Conservation (phyloP, 2,113 vertebrate genomes). For the Ammospiza nelsoni region DNA sequence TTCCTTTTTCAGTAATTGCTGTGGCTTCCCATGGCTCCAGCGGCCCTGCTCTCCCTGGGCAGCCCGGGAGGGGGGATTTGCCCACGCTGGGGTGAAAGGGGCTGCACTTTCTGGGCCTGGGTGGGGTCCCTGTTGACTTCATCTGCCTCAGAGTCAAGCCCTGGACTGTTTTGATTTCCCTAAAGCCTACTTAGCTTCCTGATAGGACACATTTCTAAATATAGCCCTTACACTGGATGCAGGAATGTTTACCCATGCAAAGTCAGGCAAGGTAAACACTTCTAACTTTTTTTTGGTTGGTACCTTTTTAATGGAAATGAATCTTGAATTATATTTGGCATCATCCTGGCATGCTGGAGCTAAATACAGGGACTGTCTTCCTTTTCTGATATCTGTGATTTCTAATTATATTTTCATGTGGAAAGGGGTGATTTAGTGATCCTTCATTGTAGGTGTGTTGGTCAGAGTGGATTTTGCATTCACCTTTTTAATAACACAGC, state of each 20-base stretch:
- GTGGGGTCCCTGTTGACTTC: background rate
- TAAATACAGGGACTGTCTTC: background rate
- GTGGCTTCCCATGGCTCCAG: conserved; percentile 52
- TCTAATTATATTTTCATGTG: background rate
- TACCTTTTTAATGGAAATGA: conserved; percentile 3
- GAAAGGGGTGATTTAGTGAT: background rate
- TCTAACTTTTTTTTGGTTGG: background rate
- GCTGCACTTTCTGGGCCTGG: background rate
- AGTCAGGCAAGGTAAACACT: conserved; percentile 42
- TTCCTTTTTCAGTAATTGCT: conserved; percentile 32
- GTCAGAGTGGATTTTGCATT: background rate
- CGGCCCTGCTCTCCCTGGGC: background rate
- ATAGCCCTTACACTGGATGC: background rate
- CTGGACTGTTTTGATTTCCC: conserved; percentile 7
- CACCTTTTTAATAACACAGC: background rate
- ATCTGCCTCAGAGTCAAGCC: background rate
- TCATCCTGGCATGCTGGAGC: background rate
- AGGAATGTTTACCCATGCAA: conserved; percentile 50
- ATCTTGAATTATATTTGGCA: conserved; percentile 16
- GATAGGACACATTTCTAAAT: conserved; percentile 32
- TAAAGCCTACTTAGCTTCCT: conserved; percentile 14
- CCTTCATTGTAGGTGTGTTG: background rate
- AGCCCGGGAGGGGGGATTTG: background rate
- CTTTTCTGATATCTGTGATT: background rate
- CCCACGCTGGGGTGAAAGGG: background rate